Conservation (phyloP, 1,140 invertebrate species). For the Ruditapes philippinarum region DNA sequence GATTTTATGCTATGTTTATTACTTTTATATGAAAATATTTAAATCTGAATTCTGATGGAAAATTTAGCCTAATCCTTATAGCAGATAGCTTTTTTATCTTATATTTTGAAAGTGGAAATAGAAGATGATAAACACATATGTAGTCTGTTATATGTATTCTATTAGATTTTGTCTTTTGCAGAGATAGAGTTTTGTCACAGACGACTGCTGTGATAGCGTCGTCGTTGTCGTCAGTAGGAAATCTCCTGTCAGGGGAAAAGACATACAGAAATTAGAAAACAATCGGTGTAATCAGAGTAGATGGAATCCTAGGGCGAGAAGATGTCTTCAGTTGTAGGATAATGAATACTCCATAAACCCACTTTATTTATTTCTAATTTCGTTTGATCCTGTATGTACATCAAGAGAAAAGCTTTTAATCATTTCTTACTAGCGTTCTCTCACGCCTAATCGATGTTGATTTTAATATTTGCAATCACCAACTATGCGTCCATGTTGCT, state of each 20-base stretch:
- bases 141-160: not conserved
- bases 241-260: conserved; percentile 32
- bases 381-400: conserved; percentile 45
- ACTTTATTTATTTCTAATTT: conserved; percentile 63
- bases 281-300: conserved; percentile 19
- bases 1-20: too few species aligned
- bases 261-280: conserved; percentile 44
- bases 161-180: not conserved
- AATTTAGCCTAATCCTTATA: too few species aligned
- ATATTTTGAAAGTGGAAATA: too few species aligned
- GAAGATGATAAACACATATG: too few species aligned
- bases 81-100: too few species aligned
- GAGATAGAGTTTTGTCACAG: conserved; percentile 30
- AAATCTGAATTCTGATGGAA: too few species aligned
- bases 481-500: not conserved
- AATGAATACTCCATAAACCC: conserved; percentile 39
- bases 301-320: not conserved
- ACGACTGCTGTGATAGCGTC: conserved; percentile 40
- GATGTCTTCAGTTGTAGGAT: not conserved
- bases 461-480: conserved; percentile 41
- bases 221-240: not conserved
- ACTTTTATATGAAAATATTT: too few species aligned
- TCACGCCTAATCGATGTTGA: conserved; percentile 41
- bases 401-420: conserved; percentile 30
- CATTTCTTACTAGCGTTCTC: not conserved